Evolutionary conservation across 53 echinoderm and acorn worm species (phyloP).

Genomic region (Hippasteria phrygiana): DNA sequence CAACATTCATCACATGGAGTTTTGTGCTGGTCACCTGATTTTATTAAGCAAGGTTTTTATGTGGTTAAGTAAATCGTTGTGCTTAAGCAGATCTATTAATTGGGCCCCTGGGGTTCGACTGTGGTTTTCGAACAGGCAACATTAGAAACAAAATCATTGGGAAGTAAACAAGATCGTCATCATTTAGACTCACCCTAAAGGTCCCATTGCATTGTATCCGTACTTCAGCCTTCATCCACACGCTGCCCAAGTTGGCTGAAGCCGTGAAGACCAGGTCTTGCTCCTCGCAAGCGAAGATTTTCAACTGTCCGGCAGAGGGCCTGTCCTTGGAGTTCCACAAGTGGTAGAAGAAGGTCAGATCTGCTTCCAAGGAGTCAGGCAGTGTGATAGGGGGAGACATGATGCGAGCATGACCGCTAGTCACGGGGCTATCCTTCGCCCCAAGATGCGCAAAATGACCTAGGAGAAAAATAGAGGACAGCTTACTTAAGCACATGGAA

Average conservation of each 20-base stretch:
- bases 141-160: too few species aligned
- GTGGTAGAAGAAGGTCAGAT: slow-evolving; percentile 80
- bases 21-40: too few species aligned
- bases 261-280: slow-evolving; percentile 77
- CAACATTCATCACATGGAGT: too few species aligned
- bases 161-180: too few species aligned
- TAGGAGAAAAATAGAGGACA: too few species aligned
- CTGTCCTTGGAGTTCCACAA: slow-evolving; percentile 69
- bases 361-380: slow-evolving; percentile 61
- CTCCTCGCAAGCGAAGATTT: slow-evolving; percentile 78
- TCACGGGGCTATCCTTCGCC: slow-evolving; percentile 51
- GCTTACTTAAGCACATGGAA: too few species aligned
- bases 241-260: slow-evolving; percentile 73
- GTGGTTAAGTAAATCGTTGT: too few species aligned
- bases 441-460: slow-evolving; percentile 83
- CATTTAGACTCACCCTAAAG: slow-evolving; percentile 81
- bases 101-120: too few species aligned
- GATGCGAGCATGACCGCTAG: slow-evolving; percentile 73
- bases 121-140: too few species aligned
- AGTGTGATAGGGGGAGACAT: slow-evolving; percentile 73
- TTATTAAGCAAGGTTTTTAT: too few species aligned
- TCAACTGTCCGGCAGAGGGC: slow-evolving; percentile 65
- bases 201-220: slow-evolving; percentile 70
- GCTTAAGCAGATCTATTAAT: too few species aligned
- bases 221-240: slow-evolving; percentile 80